phyloP scores from a whole-genome alignment of 2,797 vertebrate genomes.

The Salmo trutta region DNA sequence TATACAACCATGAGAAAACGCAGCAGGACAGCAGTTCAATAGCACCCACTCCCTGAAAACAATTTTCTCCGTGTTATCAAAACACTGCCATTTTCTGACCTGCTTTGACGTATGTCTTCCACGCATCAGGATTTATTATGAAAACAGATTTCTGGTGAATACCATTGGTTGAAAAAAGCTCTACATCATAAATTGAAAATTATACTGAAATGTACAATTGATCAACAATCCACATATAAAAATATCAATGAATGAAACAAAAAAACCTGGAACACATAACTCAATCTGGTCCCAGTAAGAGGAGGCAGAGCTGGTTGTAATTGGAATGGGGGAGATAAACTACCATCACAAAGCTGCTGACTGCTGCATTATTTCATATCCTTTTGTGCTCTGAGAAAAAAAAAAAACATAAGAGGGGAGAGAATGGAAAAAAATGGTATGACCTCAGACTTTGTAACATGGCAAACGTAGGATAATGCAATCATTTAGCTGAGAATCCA shows the following conservation, averaged over 20 bases:
- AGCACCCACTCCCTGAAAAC: slow-evolving; percentile 25
- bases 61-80: slow-evolving; percentile 5
- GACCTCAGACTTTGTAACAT: slow-evolving; percentile 71
- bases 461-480: slow-evolving; percentile 67
- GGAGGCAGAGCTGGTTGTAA: slow-evolving; percentile 60
- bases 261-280: slow-evolving; percentile 34
- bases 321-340: slow-evolving; percentile 62
- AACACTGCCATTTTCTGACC: slow-evolving; percentile 10
- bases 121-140: slow-evolving; percentile 25
- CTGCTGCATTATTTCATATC: slow-evolving; percentile 70
- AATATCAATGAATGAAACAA: slow-evolving; percentile 41
- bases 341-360: slow-evolving; percentile 63
- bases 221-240: slow-evolving; percentile 39
- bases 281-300: slow-evolving; percentile 32
- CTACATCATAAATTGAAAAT: slow-evolving; percentile 16
- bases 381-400: slow-evolving; percentile 60
- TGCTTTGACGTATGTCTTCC: slow-evolving; percentile 25
- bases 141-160: slow-evolving; percentile 32
- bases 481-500: slow-evolving; percentile 63
- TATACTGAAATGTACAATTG: slow-evolving; percentile 29
- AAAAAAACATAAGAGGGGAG: slow-evolving; percentile 55
- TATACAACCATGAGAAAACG: background rate
- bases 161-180: slow-evolving; percentile 8
- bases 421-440: slow-evolving; percentile 68
- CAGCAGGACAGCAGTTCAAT: slow-evolving; percentile 2